phyloP scores from a whole-genome alignment of 2,797 vertebrate genomes.

The Sphaeramia orbicularis region DNA sequence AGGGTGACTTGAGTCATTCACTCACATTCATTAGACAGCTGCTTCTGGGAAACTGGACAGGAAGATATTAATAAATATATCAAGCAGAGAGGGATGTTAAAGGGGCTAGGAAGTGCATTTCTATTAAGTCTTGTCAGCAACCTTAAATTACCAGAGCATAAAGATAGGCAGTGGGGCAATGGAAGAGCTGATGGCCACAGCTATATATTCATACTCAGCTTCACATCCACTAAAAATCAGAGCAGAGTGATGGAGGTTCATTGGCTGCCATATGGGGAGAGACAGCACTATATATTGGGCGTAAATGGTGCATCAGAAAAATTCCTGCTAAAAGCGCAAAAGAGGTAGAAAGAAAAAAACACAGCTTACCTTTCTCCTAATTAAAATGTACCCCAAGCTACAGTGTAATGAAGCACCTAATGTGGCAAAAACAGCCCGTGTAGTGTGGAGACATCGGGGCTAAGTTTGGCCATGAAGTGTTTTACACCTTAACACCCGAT shows the following conservation, averaged over 20 bases:
- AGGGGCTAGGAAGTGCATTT: slow-evolving; percentile 63
- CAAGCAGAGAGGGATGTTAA: slow-evolving; percentile 39
- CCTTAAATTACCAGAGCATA: slow-evolving; percentile 60
- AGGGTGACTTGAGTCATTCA: slow-evolving; percentile 17
- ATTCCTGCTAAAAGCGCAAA: not conserved
- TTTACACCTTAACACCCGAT: slow-evolving; percentile 2
- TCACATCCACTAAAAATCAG: slow-evolving; percentile 44
- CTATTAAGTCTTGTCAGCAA: slow-evolving; percentile 65
- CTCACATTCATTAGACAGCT: slow-evolving; percentile 20
- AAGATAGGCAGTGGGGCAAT: slow-evolving; percentile 32
- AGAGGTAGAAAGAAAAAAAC: not conserved
- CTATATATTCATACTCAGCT: slow-evolving; percentile 48
- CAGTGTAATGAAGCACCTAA: slow-evolving; percentile 55
- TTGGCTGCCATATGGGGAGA: slow-evolving; percentile 23
- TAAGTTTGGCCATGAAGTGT: slow-evolving; percentile 43
- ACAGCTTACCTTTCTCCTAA: slow-evolving; percentile 23
- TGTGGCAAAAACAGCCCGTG: slow-evolving; percentile 8
- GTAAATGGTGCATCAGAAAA: slow-evolving; percentile 26
- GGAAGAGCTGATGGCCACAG: slow-evolving; percentile 6
- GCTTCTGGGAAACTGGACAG: slow-evolving; percentile 34
- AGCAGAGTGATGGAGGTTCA: slow-evolving; percentile 40
- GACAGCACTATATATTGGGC: slow-evolving; percentile 10
- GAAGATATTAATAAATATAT: slow-evolving; percentile 56
- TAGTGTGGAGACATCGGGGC: slow-evolving; percentile 8
- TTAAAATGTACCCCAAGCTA: slow-evolving; percentile 62